phyloP scores from a whole-genome alignment of 2,113 vertebrate species.

The Buteo buteo region DNA sequence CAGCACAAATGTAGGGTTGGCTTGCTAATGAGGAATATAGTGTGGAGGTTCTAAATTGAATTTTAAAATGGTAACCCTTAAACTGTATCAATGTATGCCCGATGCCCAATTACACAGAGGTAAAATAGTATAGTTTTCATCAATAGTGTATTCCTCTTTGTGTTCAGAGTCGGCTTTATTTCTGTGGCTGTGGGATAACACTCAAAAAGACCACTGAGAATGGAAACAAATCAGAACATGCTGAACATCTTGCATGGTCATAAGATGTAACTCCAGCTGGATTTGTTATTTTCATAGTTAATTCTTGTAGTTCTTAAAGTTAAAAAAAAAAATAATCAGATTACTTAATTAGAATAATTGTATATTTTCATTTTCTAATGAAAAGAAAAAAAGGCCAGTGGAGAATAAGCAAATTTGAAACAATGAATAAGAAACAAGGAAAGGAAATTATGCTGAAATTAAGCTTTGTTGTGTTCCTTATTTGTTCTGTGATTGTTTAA shows the following conservation, averaged over 20 bases:
- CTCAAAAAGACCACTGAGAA: not conserved
- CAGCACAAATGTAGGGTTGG: not conserved
- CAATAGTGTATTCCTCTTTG: not conserved
- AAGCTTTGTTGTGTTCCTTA: not conserved
- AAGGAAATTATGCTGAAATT: not conserved
- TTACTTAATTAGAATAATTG: not conserved
- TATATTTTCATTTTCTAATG: not conserved
- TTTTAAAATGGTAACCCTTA: not conserved
- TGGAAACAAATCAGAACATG: not conserved
- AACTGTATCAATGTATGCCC: not conserved
- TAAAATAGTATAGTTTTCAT: not conserved
- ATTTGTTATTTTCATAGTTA: slow-evolving; percentile 1
- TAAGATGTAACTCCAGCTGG: not conserved
- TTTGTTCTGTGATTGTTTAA: not conserved
- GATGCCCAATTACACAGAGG: not conserved
- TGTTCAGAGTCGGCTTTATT: not conserved
- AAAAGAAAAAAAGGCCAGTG: not conserved
- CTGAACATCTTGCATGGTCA: not conserved
- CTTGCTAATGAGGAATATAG: not conserved
- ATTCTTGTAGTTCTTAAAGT: not conserved
- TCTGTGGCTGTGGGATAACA: not conserved
- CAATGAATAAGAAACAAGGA: not conserved
- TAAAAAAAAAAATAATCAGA: not conserved
- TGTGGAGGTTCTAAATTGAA: not conserved
- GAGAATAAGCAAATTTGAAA: not conserved